Percentiles rank a stretch among this genome's conserved stretches.
Evolutionary conservation across 2,888 invertebrate genomes (phyloP).

Genomic region (Drosophila eohydei): DNA sequence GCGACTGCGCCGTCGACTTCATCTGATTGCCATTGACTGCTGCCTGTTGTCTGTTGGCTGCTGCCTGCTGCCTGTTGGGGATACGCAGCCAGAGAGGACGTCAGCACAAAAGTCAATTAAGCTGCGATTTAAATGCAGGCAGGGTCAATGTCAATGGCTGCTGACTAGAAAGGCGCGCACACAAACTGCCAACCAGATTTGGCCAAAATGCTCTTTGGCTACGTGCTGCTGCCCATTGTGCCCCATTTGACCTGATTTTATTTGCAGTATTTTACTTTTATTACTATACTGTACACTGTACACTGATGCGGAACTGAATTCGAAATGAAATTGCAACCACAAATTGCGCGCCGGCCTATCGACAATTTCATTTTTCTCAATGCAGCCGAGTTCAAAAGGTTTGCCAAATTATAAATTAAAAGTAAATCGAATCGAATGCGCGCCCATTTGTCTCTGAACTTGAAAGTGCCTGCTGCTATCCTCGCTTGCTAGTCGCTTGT

Average conservation of each 20-base stretch:
- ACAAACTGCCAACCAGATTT: slow-evolving; percentile 50
- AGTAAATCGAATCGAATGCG: slow-evolving; percentile 81
- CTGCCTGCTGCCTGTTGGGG: slow-evolving; percentile 57
- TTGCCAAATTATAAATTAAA: slow-evolving; percentile 80
- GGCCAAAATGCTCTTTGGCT: slow-evolving; percentile 54
- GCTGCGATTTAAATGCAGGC: slow-evolving; percentile 72
- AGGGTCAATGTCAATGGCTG: slow-evolving; percentile 66
- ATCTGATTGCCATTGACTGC: slow-evolving; percentile 22
- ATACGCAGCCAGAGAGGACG: slow-evolving; percentile 50
- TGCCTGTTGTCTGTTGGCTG: not conserved
- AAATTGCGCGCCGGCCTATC: slow-evolving; percentile 71
- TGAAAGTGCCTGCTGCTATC: slow-evolving; percentile 59
- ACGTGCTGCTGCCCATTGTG: slow-evolving; percentile 68
- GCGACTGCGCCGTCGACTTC: slow-evolving; percentile 10
- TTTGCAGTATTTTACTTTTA: slow-evolving; percentile 78
- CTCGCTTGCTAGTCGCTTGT: slow-evolving; percentile 51
- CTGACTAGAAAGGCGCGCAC: slow-evolving; percentile 63
- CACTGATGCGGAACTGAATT: slow-evolving; percentile 78
- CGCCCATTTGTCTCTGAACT: slow-evolving; percentile 75
- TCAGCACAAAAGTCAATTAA: slow-evolving; percentile 72
- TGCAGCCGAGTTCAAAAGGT: slow-evolving; percentile 75
- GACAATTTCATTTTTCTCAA: slow-evolving; percentile 77
- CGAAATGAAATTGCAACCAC: slow-evolving; percentile 77
- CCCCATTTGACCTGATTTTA: slow-evolving; percentile 79
- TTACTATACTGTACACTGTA: slow-evolving; percentile 41